These are phyloP conservation scores for Babylonia areolata DNA, from an alignment of 1,140 invertebrate genomes.

Conservation along the genomic window DNA sequence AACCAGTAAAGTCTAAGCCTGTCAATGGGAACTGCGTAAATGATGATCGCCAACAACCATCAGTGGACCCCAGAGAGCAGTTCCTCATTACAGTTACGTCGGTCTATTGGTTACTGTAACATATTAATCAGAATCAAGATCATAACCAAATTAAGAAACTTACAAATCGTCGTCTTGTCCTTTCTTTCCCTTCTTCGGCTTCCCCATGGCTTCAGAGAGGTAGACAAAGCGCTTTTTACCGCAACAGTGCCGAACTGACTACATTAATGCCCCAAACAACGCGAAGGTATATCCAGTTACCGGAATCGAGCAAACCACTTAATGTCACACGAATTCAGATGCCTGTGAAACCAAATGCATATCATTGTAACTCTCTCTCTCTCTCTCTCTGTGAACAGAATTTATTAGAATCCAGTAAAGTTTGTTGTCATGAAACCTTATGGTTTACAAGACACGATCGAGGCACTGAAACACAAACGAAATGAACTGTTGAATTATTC, in stretches of 20 bases:
- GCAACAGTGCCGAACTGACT: too few relatives aligned
- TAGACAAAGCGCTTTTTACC: not conserved
- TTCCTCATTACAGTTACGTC: not conserved
- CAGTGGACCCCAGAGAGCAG: not conserved
- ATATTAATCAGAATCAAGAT: not conserved
- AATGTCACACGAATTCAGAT: too few relatives aligned
- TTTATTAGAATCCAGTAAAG: too few relatives aligned
- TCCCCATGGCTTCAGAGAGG: slow-evolving; percentile 38
- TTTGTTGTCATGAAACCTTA: too few relatives aligned
- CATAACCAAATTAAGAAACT: not conserved
- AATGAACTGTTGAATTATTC: too few relatives aligned
- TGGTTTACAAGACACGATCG: not conserved
- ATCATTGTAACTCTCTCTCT: not conserved
- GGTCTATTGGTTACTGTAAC: not conserved
- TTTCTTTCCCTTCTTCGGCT: slow-evolving; percentile 50
- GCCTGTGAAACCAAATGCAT: too few relatives aligned
- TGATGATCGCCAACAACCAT: not conserved
- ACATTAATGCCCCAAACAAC: not conserved
- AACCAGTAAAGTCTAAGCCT: too few relatives aligned
- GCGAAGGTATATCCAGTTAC: not conserved
- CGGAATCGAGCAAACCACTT: too few relatives aligned
- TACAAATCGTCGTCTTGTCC: slow-evolving; percentile 31
- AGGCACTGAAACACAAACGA: too few relatives aligned
- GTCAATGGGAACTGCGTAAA: too few relatives aligned
- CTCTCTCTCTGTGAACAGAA: not conserved